phyloP scores from a whole-genome alignment of 1,140 invertebrate species.

The Muscidifurax raptorellus region DNA sequence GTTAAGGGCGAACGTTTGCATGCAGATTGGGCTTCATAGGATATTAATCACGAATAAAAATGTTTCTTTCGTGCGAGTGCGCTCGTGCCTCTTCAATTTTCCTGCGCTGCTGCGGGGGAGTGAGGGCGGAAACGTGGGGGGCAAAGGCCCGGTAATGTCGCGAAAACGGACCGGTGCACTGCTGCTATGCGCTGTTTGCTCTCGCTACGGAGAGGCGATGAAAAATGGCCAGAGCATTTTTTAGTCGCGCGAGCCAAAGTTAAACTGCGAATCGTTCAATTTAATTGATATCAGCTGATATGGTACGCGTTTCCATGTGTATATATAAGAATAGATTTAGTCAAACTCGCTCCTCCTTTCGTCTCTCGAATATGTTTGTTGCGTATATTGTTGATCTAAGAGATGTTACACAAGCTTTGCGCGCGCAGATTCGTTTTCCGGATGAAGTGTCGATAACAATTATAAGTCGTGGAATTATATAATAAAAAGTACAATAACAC shows the following conservation, averaged over 20 bases:
- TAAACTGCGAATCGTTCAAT: neutral
- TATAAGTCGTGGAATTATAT: neutral
- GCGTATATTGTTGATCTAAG: no score
- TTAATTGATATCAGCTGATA: neutral
- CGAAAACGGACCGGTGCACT: conserved; percentile 15
- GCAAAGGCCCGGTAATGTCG: neutral
- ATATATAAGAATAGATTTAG: no score
- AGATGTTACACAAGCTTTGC: no score
- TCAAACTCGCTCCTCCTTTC: no score
- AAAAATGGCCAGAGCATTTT: conserved; percentile 1
- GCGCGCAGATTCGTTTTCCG: no score
- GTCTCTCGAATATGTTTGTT: no score
- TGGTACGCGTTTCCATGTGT: no score
- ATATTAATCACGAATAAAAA: conserved; percentile 47
- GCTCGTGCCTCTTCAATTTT: conserved; percentile 41
- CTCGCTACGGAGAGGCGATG: neutral
- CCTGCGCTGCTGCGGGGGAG: neutral
- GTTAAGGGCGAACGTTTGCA: conserved; percentile 9
- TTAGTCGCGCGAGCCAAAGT: neutral
- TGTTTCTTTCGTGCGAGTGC: conserved; percentile 29
- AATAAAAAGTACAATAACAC: neutral
- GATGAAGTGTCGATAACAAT: no score
- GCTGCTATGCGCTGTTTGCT: conserved; percentile 13
- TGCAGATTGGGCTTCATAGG: conserved; percentile 43
- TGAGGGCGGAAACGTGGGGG: neutral